Evolutionary conservation across 1,140 invertebrate genomes (phyloP).

Genomic region (Diorhabda elongata): DNA sequence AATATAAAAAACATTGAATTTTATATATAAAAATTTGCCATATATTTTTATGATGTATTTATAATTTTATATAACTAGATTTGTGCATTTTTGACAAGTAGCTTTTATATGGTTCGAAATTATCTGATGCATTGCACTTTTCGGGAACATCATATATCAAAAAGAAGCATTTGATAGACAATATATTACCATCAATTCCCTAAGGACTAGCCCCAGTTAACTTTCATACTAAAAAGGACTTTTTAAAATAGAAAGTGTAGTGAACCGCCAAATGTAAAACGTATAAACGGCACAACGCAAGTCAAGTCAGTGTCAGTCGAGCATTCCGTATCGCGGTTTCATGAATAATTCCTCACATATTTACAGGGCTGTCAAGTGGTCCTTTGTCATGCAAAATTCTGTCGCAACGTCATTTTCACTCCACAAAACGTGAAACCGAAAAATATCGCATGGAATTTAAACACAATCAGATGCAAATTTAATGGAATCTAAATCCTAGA

Average conservation of each 20-base stretch:
- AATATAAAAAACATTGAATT: too few relatives aligned
- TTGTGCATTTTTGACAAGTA: too few relatives aligned
- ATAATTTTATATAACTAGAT: too few relatives aligned
- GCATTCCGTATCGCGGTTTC: constrained; percentile 46
- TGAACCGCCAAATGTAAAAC: background rate
- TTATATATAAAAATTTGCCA: too few relatives aligned
- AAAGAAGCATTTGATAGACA: too few relatives aligned
- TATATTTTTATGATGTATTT: too few relatives aligned
- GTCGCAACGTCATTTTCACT: constrained; percentile 49
- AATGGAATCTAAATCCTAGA: constrained; percentile 26
- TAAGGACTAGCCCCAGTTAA: background rate
- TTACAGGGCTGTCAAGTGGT: constrained; percentile 47
- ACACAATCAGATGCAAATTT: constrained; percentile 46
- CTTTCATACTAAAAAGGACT: background rate
- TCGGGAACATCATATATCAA: too few relatives aligned
- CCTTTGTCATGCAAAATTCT: constrained; percentile 50
- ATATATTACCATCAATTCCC: background rate
- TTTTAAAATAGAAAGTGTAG: constrained; percentile 1
- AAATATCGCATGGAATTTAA: constrained; percentile 41
- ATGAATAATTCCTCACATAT: constrained; percentile 51
- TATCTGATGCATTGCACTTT: too few relatives aligned
- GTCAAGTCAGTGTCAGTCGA: constrained; percentile 43
- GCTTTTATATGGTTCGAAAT: too few relatives aligned
- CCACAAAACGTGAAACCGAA: constrained; percentile 41
- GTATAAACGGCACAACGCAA: background rate